phyloP scores from a whole-genome alignment of 1,140 invertebrate genomes.

The Probaryconus sp. region DNA sequence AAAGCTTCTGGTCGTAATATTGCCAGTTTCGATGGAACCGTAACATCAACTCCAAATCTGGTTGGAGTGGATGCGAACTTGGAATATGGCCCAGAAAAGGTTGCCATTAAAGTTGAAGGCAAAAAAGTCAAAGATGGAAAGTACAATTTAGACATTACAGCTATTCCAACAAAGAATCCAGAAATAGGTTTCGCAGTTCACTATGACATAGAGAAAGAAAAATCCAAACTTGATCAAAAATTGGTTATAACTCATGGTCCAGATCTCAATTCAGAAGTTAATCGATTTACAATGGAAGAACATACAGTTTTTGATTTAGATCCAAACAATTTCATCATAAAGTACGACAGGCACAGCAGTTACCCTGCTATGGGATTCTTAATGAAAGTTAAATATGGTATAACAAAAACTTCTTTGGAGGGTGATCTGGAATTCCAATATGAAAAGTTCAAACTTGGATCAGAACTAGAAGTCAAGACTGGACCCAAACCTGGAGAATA shows the following conservation, averaged over 20 bases:
- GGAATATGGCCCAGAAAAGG: slow-evolving; percentile 74
- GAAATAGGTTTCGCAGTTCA: slow-evolving; percentile 80
- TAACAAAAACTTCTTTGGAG: slow-evolving; percentile 78
- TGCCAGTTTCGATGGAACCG: slow-evolving; percentile 78
- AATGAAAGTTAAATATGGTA: slow-evolving; percentile 77
- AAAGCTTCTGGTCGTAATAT: slow-evolving; percentile 73
- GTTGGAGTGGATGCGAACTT: slow-evolving; percentile 78
- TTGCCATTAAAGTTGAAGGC: slow-evolving; percentile 72
- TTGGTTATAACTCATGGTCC: slow-evolving; percentile 81
- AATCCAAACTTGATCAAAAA: slow-evolving; percentile 72
- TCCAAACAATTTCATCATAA: slow-evolving; percentile 66
- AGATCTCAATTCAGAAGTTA: slow-evolving; percentile 80
- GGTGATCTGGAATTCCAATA: slow-evolving; percentile 78
- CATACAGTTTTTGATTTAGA: slow-evolving; percentile 71
- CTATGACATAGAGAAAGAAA: slow-evolving; percentile 71
- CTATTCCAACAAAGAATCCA: slow-evolving; percentile 76
- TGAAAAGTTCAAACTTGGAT: slow-evolving; percentile 78
- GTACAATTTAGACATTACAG: slow-evolving; percentile 61
- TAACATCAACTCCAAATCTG: slow-evolving; percentile 71
- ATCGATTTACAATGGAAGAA: slow-evolving; percentile 79
- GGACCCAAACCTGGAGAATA: slow-evolving; percentile 80
- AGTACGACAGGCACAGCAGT: slow-evolving; percentile 76
- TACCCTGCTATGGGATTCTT: slow-evolving; percentile 79
- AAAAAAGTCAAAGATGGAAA: slow-evolving; percentile 50
- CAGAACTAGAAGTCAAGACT: slow-evolving; percentile 79